Conservation (phyloP, 1,140 invertebrate species). For the Hycleus phaleratus region DNA sequence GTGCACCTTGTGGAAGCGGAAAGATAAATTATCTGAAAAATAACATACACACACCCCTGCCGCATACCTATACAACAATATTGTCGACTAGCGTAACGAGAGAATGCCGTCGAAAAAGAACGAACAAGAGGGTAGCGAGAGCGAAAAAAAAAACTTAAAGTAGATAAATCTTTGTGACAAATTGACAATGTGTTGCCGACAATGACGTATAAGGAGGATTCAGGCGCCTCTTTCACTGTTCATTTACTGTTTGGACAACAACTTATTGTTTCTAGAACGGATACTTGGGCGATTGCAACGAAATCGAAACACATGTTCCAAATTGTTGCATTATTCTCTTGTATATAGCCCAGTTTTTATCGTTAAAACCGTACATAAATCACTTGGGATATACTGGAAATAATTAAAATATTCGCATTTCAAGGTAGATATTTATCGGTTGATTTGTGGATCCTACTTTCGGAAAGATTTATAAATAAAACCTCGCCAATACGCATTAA, state of each 20-base stretch:
- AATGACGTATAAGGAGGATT: constrained; percentile 17
- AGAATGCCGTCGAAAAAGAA: not conserved
- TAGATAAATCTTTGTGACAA: constrained; percentile 27
- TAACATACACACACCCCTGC: constrained; percentile 10
- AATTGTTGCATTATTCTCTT: too few species aligned
- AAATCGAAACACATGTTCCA: too few species aligned
- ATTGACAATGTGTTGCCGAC: constrained; percentile 28
- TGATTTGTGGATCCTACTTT: too few species aligned
- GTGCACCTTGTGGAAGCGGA: constrained; percentile 24
- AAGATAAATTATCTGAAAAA: constrained; percentile 29
- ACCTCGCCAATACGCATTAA: too few species aligned
- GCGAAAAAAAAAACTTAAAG: constrained; percentile 2
- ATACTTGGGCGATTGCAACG: too few species aligned
- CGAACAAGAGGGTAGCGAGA: not conserved
- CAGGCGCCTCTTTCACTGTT: constrained; percentile 2
- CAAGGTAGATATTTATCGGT: too few species aligned
- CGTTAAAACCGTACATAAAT: too few species aligned
- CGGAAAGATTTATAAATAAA: too few species aligned
- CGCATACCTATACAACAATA: not conserved
- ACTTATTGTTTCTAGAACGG: not conserved
- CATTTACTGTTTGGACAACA: not conserved
- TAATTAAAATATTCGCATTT: too few species aligned
- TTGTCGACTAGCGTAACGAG: not conserved
- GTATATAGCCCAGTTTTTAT: too few species aligned
- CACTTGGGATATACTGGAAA: too few species aligned